Base-by-base conservation (phyloP, 2,113 vertebrate genomes). In the Nematolebias whitei region DNA sequence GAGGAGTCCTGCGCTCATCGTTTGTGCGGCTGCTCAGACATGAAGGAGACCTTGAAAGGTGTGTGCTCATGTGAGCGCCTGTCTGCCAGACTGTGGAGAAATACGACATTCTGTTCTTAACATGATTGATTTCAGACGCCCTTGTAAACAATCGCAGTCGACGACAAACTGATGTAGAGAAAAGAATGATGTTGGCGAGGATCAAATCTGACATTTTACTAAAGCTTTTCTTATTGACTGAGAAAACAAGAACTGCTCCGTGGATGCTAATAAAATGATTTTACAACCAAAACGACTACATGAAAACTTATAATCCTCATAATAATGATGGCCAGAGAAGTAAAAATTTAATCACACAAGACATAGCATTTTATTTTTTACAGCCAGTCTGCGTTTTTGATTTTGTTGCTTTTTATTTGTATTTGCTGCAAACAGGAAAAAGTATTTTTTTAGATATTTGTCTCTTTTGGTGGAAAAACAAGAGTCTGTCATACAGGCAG, bases 1-100 rank as follows among this genome's bases (percentile, higher is more conserved):
- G 71, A 82, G 79, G 77, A 88, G 85, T 88, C 86, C 87, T 88
- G 72, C 76, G 66, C 73, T 82, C 86, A 85, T 88, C 58, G 87
- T 87, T 88, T 85, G 68, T 84, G 76, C 43, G 71, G 47, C 76
- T 43, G 24, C 75, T 86, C 86, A 89, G 70, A 89, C 86, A 88
- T 88, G 85, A 92, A 88, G 87, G 88, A 88, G 87, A 92, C 89
- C 89, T 92, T 91, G 88, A 86, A 66, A 60, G 72, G 52, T 19
- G 63, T 24, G 12, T 44, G 40, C 59, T n/a, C 23, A 12, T 51
- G 12, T 23, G 23, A 71, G 62, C 69, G 52, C 74, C 81, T 77
- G 69, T 76, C 75, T 79, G 71, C 76, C 75, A 70, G 77, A 63
- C 54, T 82, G 81, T 63, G 57, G 59, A 85, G 79, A 76, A 74